These are phyloP conservation scores for Chiloscyllium plagiosum DNA, from an alignment of 2,113 vertebrate genomes.

Conservation along the genomic window DNA sequence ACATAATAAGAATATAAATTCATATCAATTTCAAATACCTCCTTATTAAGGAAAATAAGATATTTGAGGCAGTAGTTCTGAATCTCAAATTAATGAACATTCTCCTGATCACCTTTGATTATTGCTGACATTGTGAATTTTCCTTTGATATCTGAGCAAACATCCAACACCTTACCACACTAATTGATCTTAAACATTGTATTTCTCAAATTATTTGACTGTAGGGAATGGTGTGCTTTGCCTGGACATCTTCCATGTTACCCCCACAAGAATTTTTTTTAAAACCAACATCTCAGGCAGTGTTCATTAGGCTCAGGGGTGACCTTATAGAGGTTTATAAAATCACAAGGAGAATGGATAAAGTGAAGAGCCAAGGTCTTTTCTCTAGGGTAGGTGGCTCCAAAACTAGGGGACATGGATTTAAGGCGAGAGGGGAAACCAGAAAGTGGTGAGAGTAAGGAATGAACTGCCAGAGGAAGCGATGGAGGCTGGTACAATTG, in stretches of 20 bases:
- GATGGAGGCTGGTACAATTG: too few relatives aligned
- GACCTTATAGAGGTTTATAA: too few relatives aligned
- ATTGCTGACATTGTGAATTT: neutral
- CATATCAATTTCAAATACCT: neutral
- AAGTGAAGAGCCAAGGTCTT: too few relatives aligned
- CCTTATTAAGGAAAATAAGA: neutral
- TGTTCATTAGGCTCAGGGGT: neutral
- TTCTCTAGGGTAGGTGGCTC: too few relatives aligned
- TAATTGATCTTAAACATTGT: neutral
- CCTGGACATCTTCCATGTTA: neutral
- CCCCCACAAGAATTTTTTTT: neutral
- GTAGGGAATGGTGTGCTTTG: neutral
- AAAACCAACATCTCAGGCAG: neutral
- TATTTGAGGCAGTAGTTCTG: neutral
- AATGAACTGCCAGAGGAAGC: too few relatives aligned
- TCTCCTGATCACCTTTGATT: neutral
- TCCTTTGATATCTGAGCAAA: neutral
- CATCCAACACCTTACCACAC: neutral
- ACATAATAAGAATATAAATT: neutral
- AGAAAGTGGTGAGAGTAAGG: too few relatives aligned
- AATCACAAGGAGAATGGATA: too few relatives aligned
- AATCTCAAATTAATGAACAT: neutral
- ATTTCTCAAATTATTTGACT: neutral
- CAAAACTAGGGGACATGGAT: too few relatives aligned
- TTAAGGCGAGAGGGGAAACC: too few relatives aligned